These are phyloP conservation scores for Cephonodes hylas DNA, from an alignment of 2,888 invertebrate genomes.

Conservation along the genomic window DNA sequence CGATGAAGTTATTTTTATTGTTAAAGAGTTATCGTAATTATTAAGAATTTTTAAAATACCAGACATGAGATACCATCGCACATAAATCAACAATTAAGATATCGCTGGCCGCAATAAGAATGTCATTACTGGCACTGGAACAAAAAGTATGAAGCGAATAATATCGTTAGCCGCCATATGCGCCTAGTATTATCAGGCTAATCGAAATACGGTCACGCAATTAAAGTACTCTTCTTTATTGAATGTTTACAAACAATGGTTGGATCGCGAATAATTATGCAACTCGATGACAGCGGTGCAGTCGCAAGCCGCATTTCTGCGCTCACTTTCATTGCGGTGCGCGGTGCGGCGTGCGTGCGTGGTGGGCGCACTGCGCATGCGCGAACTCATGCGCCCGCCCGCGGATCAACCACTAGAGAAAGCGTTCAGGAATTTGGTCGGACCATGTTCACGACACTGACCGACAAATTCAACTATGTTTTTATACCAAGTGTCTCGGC, in stretches of 20 bases:
- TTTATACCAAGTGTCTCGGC: slow-evolving; percentile 6
- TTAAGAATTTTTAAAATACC: neutral
- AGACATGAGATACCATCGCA: neutral
- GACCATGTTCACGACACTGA: slow-evolving; percentile 45
- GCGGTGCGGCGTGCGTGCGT: slow-evolving; percentile 30
- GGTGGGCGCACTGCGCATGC: slow-evolving; percentile 25
- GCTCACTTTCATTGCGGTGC: slow-evolving; percentile 75
- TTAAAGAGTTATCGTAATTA: neutral
- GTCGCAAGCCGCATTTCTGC: slow-evolving; percentile 42
- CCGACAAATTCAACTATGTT: slow-evolving; percentile 32
- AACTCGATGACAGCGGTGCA: slow-evolving; percentile 67
- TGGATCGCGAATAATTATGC: slow-evolving; percentile 75
- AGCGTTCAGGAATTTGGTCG: slow-evolving; percentile 77
- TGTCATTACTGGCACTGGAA: slow-evolving; percentile 14
- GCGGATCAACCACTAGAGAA: slow-evolving; percentile 58
- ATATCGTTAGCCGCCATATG: neutral
- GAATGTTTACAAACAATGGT: slow-evolving; percentile 78
- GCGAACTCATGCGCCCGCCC: slow-evolving; percentile 19
- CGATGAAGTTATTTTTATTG: neutral
- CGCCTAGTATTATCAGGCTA: slow-evolving; percentile 36
- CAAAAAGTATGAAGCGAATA: neutral
- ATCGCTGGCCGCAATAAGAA: slow-evolving; percentile 18
- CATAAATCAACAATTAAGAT: slow-evolving; percentile 11
- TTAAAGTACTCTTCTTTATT: slow-evolving; percentile 58
- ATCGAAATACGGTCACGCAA: slow-evolving; percentile 68